Evolutionary conservation across 2,888 invertebrate species (phyloP).

Genomic region (Molanna angustata): DNA sequence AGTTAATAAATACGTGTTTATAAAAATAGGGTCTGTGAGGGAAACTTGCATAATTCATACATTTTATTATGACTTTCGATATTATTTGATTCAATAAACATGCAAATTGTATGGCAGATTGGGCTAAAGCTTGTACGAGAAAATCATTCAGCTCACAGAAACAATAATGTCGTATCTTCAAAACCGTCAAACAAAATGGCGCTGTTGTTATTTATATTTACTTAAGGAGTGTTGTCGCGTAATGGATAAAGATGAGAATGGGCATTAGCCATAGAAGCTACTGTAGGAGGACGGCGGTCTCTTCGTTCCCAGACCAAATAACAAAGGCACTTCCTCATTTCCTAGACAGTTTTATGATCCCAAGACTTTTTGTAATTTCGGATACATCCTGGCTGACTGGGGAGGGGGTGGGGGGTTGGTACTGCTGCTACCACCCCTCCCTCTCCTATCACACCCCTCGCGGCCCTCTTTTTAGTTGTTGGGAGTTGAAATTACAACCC

Average conservation of each 20-base stretch:
- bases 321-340: slow-evolving; percentile 56
- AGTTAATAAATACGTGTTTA: no score
- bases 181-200: slow-evolving; percentile 22
- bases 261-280: slow-evolving; percentile 22
- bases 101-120: no score
- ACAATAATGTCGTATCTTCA: slow-evolving; percentile 11
- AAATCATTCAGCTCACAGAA: no score
- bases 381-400: slow-evolving; percentile 33
- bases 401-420: slow-evolving; percentile 18
- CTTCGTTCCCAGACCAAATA: slow-evolving; percentile 38
- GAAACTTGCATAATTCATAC: no score
- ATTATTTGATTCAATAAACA: no score
- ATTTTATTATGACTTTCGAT: no score
- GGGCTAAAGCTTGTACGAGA: no score
- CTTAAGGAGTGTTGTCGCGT: slow-evolving; percentile 28
- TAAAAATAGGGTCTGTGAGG: no score
- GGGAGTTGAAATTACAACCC: neutral
- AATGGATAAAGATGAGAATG: slow-evolving; percentile 31
- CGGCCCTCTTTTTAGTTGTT: slow-evolving; percentile 8
- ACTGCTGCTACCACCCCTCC: slow-evolving; percentile 2
- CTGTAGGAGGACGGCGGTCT: slow-evolving; percentile 14
- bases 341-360: slow-evolving; percentile 56
- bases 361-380: slow-evolving; percentile 56
- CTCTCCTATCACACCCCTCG: neutral
- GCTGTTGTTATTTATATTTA: slow-evolving; percentile 28